phyloP scores from a whole-genome alignment of 2,888 invertebrate genomes.

The Pyrocoelia pectoralis region DNA sequence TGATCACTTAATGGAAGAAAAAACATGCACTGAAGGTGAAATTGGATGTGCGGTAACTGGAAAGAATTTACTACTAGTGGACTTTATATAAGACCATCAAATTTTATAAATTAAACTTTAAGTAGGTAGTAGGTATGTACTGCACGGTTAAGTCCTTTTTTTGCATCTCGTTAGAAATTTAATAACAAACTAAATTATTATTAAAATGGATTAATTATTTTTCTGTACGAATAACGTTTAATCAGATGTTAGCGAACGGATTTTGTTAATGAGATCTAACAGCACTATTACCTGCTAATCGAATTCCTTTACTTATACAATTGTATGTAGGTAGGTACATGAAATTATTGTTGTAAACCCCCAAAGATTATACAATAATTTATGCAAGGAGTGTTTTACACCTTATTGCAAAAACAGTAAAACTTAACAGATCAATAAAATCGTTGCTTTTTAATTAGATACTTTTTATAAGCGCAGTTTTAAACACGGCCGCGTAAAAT shows the following conservation, averaged over 20 bases:
- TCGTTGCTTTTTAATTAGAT: not conserved
- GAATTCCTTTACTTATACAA: not conserved
- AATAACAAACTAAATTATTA: not conserved
- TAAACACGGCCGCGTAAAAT: not conserved
- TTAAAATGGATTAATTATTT: not conserved
- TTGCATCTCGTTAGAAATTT: not conserved
- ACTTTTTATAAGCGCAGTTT: not conserved
- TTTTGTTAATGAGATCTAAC: not conserved
- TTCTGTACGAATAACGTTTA: not conserved
- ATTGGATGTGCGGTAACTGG: constrained; percentile 15
- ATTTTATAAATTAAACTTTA: constrained; percentile 7
- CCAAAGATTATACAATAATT: not conserved
- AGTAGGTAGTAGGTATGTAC: constrained; percentile 2
- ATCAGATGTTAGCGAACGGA: not conserved
- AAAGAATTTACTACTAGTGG: constrained; percentile 1
- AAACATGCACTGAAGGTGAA: constrained; percentile 23
- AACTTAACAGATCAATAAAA: not conserved
- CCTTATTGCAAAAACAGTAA: not conserved
- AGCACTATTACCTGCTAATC: not conserved
- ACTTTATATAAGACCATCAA: not conserved
- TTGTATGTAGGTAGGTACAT: no score
- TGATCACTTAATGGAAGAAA: constrained; percentile 26
- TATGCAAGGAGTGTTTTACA: not conserved
- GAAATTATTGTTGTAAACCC: no score
- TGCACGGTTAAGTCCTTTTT: not conserved